A percentile compares a stretch with the other conserved stretches of the same genome.
Evolutionary conservation across 2,113 vertebrate genomes (phyloP).

Genomic region (Ibidorhyncha struthersii): DNA sequence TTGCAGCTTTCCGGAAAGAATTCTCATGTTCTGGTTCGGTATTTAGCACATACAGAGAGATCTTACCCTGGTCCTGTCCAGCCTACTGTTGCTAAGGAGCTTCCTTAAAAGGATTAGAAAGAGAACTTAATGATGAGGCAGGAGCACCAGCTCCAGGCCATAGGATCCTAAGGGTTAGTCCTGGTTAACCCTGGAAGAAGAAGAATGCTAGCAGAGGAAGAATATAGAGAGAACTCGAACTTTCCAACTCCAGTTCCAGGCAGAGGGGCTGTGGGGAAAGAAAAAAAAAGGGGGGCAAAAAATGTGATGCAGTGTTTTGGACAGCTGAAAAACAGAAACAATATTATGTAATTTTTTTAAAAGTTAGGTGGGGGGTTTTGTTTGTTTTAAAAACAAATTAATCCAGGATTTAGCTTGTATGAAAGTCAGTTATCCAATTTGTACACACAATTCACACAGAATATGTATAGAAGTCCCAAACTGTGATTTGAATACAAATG

Average conservation of each 20-base stretch:
- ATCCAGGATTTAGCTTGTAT: neutral
- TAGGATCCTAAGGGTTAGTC: neutral
- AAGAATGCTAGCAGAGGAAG: neutral
- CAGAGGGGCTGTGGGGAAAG: accelerated
- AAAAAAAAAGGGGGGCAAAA: neutral
- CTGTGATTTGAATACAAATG: neutral
- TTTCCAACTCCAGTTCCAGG: neutral
- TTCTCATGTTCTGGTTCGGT: neutral
- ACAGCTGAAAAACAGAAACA: neutral
- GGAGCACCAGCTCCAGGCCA: neutral
- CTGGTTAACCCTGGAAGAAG: neutral
- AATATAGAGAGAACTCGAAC: neutral
- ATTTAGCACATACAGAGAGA: neutral
- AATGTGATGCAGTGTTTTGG: neutral
- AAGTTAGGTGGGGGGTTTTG: neutral
- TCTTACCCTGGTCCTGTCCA: neutral
- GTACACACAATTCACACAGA: neutral
- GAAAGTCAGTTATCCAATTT: neutral
- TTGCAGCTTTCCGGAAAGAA: neutral
- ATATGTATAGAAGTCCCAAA: neutral
- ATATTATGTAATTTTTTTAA: neutral
- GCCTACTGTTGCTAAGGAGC: neutral
- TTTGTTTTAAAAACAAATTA: neutral
- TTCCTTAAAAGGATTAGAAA: neutral
- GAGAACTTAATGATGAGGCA: neutral